Conservation (phyloP, 2,888 invertebrate genomes). For the Calliphora vomitoria region DNA sequence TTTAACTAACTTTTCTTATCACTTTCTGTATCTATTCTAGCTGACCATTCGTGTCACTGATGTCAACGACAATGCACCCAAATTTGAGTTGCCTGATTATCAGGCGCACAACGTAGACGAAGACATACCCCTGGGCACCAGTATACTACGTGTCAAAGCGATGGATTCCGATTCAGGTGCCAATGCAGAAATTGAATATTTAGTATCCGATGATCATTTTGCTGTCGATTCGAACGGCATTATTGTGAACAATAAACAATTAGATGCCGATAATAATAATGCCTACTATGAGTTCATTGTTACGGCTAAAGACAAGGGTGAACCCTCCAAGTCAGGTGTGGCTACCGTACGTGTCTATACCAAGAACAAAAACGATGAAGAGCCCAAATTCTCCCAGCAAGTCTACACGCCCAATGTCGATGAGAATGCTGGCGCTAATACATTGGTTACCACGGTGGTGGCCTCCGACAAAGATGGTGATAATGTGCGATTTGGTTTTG, state of each 20-base stretch:
- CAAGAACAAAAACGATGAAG: conserved; percentile 99
- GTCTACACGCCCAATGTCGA: conserved; percentile 98
- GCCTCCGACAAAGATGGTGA: conserved; percentile 99
- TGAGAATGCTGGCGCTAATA: conserved; percentile 97
- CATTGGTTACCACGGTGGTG: conserved; percentile 97
- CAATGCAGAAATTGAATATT: conserved; percentile 97
- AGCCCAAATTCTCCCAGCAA: conserved; percentile 98
- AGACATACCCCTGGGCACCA: conserved; percentile 95
- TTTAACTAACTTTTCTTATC: conserved; percentile 11
- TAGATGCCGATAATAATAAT: conserved; percentile 98
- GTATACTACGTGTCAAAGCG: conserved; percentile 97
- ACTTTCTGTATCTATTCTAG: conserved; percentile 85
- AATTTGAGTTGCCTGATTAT: conserved; percentile 98
- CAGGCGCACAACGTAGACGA: conserved; percentile 98
- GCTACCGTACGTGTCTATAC: conserved; percentile 98
- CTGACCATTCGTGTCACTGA: conserved; percentile 97
- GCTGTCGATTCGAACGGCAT: conserved; percentile 96
- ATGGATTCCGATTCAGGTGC: conserved; percentile 97
- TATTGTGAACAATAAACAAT: conserved; percentile 95
- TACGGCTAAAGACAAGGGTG: conserved; percentile 97
- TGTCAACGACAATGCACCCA: conserved; percentile 98
- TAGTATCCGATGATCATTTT: conserved; percentile 96
- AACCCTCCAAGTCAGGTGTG: conserved; percentile 95
- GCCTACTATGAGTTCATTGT: conserved; percentile 98
- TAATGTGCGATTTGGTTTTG: conserved; percentile 96